Evolutionary conservation across 2,797 vertebrate species (phyloP).

Genomic region (Valencia hispanica): DNA sequence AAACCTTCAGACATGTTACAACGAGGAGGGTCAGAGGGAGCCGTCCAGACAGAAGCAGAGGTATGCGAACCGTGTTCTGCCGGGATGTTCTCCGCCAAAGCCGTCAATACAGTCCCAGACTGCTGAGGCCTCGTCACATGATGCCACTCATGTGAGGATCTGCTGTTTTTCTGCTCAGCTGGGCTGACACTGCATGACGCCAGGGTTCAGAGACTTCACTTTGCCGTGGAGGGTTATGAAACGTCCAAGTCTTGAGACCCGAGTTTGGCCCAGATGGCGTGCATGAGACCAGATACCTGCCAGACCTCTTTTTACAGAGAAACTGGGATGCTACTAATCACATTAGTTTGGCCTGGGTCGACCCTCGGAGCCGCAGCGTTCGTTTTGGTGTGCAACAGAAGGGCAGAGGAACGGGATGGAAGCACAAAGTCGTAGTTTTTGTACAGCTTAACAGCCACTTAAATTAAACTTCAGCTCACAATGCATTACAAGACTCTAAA

Average conservation of each 20-base stretch:
- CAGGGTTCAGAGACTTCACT: conserved; percentile 20
- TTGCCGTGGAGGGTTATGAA: conserved; percentile 22
- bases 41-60: conserved; percentile 14
- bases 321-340: conserved; percentile 53
- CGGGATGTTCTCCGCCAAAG: conserved; percentile 47
- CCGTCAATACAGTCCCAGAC: conserved; percentile 62
- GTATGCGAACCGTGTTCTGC: conserved; percentile 51
- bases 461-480: not conserved
- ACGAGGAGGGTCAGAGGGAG: not conserved
- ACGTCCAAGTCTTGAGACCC: not conserved
- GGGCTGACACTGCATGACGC: conserved; percentile 68
- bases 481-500: not conserved
- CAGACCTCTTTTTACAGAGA: conserved; percentile 56
- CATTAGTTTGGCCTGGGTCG: conserved; percentile 51
- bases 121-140: conserved; percentile 76
- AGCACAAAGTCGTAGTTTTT: not conserved
- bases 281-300: conserved; percentile 7
- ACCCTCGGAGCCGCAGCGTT: conserved; percentile 13
- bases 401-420: not conserved
- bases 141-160: conserved; percentile 83
- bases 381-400: not conserved
- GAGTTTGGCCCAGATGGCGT: conserved; percentile 13
- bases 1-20: conserved; percentile 24
- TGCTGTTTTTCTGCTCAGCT: conserved; percentile 81
- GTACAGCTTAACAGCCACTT: not conserved